phyloP scores from a whole-genome alignment of 2,797 vertebrate genomes.

The Pristis pectinata region DNA sequence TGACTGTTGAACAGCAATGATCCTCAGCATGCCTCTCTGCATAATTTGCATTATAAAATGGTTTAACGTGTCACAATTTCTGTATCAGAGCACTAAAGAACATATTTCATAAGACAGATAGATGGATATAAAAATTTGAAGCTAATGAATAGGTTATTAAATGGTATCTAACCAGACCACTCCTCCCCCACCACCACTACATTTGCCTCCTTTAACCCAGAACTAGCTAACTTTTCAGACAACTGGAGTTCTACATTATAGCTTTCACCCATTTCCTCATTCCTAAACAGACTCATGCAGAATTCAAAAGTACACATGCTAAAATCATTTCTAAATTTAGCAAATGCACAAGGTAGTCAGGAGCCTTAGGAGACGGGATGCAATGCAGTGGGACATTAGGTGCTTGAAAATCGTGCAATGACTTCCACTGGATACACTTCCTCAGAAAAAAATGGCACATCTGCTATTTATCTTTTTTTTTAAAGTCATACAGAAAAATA shows the following conservation, averaged over 20 bases:
- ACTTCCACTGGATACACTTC: background rate
- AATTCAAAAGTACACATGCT: background rate
- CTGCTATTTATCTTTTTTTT: background rate
- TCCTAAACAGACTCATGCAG: background rate
- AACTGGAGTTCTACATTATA: background rate
- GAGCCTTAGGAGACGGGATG: background rate
- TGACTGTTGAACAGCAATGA: conserved; percentile 36
- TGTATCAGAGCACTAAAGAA: conserved; percentile 3
- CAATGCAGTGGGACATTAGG: background rate
- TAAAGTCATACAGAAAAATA: background rate
- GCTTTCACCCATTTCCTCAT: background rate
- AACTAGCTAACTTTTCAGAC: background rate
- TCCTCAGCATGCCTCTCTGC: conserved; percentile 26
- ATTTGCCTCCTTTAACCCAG: background rate
- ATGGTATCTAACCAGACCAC: background rate
- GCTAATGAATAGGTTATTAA: no score
- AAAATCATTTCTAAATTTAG: background rate
- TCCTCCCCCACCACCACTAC: background rate
- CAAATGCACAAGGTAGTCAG: background rate
- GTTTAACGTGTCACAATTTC: conserved; percentile 30
- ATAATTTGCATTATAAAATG: conserved; percentile 33
- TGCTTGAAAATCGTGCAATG: background rate
- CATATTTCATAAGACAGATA: conserved; percentile 2
- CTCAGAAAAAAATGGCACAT: background rate
- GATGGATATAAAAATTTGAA: background rate